A percentile compares a stretch with the other conserved stretches of the same genome.
phyloP scores from a whole-genome alignment of 2,888 invertebrate genomes.

The Argyra leucocephala region DNA sequence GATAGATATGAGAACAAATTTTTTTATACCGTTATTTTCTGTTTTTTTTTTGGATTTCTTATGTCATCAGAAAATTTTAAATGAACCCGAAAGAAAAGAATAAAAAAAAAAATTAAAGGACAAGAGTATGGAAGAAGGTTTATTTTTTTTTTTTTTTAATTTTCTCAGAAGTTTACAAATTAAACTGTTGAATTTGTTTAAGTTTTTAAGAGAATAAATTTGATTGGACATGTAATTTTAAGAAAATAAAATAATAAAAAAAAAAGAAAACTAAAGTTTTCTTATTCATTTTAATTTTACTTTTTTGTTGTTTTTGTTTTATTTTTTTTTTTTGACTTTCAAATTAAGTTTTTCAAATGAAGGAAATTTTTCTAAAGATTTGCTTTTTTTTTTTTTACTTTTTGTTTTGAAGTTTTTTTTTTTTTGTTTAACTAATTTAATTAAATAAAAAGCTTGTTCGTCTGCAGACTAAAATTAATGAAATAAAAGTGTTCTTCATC shows the following conservation, averaged over 20 bases:
- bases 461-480: slow-evolving; percentile 3
- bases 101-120: background rate
- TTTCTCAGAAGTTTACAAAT: too few relatives aligned
- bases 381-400: too few relatives aligned
- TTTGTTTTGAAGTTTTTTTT: background rate
- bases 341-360: too few relatives aligned
- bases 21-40: too few relatives aligned
- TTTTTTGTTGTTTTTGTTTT: too few relatives aligned
- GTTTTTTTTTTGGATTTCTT: too few relatives aligned
- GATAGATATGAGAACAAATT: too few relatives aligned
- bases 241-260: background rate
- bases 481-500: background rate
- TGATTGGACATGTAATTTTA: slow-evolving; percentile 5
- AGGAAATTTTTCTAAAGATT: too few relatives aligned
- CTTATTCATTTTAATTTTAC: background rate
- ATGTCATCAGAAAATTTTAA: background rate
- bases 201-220: background rate
- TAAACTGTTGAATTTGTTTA: slow-evolving; percentile 1
- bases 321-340: too few relatives aligned
- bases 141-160: background rate
- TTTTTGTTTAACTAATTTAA: background rate
- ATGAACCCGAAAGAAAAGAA: background rate
- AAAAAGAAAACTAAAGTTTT: background rate
- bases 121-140: background rate
- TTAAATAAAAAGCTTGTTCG: slow-evolving; percentile 2